Conservation (phyloP, 92 coral and sea anemone species). For the Desmophyllum pertusum region DNA sequence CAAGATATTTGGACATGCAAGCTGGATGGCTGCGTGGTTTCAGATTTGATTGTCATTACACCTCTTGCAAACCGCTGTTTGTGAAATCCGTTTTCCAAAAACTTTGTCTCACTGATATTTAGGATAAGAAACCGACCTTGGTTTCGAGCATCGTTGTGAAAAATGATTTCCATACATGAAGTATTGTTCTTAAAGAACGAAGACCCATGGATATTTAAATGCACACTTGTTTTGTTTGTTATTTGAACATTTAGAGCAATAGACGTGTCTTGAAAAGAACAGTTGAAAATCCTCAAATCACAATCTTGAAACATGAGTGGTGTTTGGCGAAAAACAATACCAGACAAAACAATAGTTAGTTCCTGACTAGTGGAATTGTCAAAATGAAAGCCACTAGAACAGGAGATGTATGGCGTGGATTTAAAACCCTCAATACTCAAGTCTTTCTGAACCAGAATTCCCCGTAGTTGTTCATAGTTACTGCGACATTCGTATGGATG, state of each 20-base stretch:
- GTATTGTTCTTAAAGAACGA: background rate
- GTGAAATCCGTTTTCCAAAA: background rate
- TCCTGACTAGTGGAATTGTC: background rate
- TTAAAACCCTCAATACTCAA: constrained; percentile 14
- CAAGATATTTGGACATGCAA: constrained; percentile 4
- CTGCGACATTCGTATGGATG: constrained; percentile 34
- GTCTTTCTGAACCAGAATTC: constrained; percentile 41
- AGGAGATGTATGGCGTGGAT: background rate
- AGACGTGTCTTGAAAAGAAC: constrained; percentile 5
- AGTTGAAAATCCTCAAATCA: background rate
- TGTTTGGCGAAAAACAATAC: background rate
- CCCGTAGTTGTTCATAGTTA: background rate
- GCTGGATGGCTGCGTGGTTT: background rate
- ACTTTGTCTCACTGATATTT: background rate
- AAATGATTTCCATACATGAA: background rate
- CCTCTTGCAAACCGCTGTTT: background rate
- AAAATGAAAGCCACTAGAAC: constrained; percentile 10
- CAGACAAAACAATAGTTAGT: background rate
- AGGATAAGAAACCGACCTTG: background rate
- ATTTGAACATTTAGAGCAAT: background rate
- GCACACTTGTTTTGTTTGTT: background rate
- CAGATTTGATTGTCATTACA: background rate
- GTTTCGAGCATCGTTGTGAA: background rate
- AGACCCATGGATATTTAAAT: background rate
- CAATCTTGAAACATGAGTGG: background rate